Evolutionary conservation across 2,888 invertebrate genomes (phyloP).

Genomic region (Eupithecia vulgata): DNA sequence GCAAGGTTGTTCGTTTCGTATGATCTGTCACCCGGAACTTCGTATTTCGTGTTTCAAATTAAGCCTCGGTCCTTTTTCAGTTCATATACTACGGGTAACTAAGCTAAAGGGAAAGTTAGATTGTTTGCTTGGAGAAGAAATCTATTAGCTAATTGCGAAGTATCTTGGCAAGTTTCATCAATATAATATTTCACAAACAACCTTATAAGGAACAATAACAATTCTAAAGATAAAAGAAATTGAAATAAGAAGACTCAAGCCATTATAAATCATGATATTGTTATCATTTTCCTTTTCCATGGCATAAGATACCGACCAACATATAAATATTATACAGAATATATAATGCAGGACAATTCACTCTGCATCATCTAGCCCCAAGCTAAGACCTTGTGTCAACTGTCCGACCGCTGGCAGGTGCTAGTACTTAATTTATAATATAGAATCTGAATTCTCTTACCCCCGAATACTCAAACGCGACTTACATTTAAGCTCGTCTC

Average conservation of each 20-base stretch:
- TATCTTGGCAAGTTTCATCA: neutral
- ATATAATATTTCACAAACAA: slow-evolving; percentile 9
- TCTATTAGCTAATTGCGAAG: slow-evolving; percentile 11
- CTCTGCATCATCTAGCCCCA: too few relatives aligned
- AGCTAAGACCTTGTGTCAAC: too few relatives aligned
- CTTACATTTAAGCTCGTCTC: too few relatives aligned
- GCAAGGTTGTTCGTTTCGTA: neutral
- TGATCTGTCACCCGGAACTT: neutral
- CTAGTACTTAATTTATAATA: too few relatives aligned
- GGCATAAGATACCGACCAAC: too few relatives aligned
- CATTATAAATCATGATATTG: neutral
- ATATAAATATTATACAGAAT: too few relatives aligned
- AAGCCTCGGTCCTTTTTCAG: neutral
- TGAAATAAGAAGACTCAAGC: neutral
- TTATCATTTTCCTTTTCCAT: neutral
- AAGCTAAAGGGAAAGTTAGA: neutral
- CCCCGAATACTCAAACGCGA: too few relatives aligned
- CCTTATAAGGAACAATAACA: neutral
- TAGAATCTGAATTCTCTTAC: too few relatives aligned
- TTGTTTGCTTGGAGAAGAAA: neutral
- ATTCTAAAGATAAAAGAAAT: neutral
- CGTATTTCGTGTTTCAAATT: neutral
- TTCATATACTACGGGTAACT: neutral
- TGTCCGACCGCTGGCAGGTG: too few relatives aligned
- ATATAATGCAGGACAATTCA: too few relatives aligned